Percentiles rank a stretch among this genome's conserved stretches.
Conservation (phyloP, 2,797 vertebrate genomes). For the Rhabdophis nuchalis region DNA sequence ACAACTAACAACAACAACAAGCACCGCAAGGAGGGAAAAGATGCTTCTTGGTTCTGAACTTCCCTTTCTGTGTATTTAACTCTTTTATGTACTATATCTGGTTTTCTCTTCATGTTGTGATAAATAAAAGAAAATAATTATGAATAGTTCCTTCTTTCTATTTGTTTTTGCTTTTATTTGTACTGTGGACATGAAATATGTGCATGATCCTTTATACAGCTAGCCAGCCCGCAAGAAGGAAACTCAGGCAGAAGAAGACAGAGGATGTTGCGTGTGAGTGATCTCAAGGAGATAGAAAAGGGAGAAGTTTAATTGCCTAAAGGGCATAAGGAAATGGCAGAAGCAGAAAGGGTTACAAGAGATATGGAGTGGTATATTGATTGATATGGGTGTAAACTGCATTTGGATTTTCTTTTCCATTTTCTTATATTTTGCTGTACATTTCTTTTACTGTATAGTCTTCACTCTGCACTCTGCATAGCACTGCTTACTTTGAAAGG, state of each 20-base stretch:
- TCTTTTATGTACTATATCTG: background rate
- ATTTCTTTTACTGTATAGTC: background rate
- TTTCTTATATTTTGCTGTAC: background rate
- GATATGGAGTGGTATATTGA: background rate
- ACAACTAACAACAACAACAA: too few species aligned
- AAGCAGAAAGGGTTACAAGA: background rate
- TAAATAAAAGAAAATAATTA: background rate
- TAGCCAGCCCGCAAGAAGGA: background rate
- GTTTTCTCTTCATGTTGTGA: background rate
- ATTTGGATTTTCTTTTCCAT: background rate
- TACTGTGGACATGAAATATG: background rate
- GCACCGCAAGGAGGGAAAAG: background rate
- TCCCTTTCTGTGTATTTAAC: background rate
- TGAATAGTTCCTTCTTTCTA: background rate
- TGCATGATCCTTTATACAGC: background rate
- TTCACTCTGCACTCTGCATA: background rate
- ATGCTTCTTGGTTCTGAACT: background rate
- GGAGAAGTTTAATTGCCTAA: background rate
- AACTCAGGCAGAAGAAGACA: background rate
- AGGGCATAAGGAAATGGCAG: background rate
- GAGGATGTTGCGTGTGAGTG: background rate
- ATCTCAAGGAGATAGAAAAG: background rate
- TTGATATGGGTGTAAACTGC: background rate
- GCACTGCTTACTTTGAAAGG: background rate
- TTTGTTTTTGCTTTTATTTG: background rate